Percentiles rank a stretch among this genome's conserved stretches.
These are phyloP conservation scores for Dilophus febrilis DNA, from an alignment of 2,888 invertebrate species.

Conservation along the genomic window DNA sequence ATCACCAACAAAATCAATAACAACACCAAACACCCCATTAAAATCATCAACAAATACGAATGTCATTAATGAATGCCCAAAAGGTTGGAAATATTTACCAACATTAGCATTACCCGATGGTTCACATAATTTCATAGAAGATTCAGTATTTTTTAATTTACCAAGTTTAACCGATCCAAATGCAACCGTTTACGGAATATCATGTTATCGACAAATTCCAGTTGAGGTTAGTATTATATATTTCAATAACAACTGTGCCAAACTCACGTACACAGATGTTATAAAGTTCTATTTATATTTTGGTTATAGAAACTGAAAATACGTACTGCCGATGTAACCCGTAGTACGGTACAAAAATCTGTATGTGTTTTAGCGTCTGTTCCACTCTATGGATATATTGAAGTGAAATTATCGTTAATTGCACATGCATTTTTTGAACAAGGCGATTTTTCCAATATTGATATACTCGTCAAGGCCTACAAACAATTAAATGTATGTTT, in stretches of 20 bases:
- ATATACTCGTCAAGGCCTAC: conserved; percentile 78
- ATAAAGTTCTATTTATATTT: conserved; percentile 1
- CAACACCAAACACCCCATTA: too few relatives aligned
- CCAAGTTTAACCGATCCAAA: conserved; percentile 73
- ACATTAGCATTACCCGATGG: conserved; percentile 94
- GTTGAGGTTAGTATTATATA: conserved; percentile 53
- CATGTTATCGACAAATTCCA: conserved; percentile 94
- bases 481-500: conserved; percentile 74
- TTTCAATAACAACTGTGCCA: neutral
- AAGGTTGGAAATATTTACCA: conserved; percentile 91
- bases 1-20: too few relatives aligned
- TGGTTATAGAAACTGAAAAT: conserved; percentile 63
- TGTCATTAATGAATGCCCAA: conserved; percentile 63
- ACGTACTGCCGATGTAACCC: conserved; percentile 85
- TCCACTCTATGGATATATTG: conserved; percentile 86
- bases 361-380: conserved; percentile 84
- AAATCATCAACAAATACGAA: too few relatives aligned
- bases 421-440: conserved; percentile 96
- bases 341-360: conserved; percentile 95
- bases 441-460: conserved; percentile 78
- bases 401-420: conserved; percentile 88
- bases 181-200: conserved; percentile 84
- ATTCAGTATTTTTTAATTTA: conserved; percentile 90
- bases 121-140: conserved; percentile 89
- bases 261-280: too few relatives aligned